These are phyloP conservation scores for Haemorhous mexicanus DNA, from an alignment of 2,113 vertebrate genomes.

Conservation along the genomic window DNA sequence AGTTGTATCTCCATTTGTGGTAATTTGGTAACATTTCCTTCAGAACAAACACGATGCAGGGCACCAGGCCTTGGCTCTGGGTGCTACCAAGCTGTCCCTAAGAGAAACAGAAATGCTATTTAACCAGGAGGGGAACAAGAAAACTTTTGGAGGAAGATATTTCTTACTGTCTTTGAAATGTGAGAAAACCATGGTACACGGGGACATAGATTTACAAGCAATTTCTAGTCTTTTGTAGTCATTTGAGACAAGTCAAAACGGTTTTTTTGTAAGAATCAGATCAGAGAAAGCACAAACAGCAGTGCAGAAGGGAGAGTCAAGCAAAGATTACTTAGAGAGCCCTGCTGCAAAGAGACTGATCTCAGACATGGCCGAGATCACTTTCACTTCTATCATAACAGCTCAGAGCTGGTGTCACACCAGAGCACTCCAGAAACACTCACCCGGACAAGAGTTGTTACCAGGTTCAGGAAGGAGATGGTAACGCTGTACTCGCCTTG, in stretches of 20 bases:
- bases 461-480: constrained; percentile 87
- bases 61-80: constrained; percentile 91
- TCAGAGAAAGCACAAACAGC: background rate
- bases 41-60: constrained; percentile 92
- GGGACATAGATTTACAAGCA: background rate
- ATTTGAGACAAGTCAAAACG: background rate
- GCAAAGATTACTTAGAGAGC: background rate
- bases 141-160: background rate
- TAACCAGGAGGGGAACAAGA: background rate
- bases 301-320: background rate
- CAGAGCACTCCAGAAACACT: background rate
- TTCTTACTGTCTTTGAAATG: background rate
- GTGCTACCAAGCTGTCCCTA: constrained; percentile 96
- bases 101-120: background rate
- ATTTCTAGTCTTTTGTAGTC: background rate
- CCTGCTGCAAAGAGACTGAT: background rate
- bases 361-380: background rate
- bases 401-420: background rate
- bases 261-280: background rate
- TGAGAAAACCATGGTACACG: fast-evolving
- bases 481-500: constrained; percentile 93
- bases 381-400: background rate
- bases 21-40: constrained; percentile 98
- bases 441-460: constrained; percentile 94
- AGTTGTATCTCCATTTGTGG: constrained; percentile 96